Conservation (phyloP, 2,113 vertebrate species). For the Hydropotes inermis region DNA sequence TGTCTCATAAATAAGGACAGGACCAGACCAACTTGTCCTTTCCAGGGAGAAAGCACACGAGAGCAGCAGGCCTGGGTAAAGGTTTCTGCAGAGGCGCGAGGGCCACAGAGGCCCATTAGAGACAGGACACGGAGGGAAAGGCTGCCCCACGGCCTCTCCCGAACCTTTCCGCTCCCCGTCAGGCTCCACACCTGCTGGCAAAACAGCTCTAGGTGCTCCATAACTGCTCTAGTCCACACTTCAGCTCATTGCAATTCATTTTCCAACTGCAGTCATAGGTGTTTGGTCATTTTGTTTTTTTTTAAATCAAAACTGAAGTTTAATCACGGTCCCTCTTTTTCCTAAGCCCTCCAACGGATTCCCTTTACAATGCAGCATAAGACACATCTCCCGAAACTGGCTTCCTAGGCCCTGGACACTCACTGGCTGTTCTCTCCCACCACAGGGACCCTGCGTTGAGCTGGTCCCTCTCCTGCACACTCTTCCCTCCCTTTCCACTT, state of each 20-base stretch:
- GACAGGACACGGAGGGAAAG: rapidly evolving
- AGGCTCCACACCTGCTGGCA: background rate
- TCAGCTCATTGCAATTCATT: background rate
- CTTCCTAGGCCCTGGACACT: no score
- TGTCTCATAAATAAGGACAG: background rate
- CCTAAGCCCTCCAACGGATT: background rate
- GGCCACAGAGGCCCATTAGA: rapidly evolving
- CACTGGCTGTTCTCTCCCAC: background rate
- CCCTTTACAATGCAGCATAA: background rate
- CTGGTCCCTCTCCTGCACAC: no score
- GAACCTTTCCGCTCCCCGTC: background rate
- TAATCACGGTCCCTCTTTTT: background rate
- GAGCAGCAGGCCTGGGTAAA: rapidly evolving
- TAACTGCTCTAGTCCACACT: no score
- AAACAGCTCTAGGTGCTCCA: background rate
- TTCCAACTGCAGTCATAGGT: background rate
- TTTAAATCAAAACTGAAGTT: background rate
- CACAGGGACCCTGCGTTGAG: background rate
- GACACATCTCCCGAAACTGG: background rate
- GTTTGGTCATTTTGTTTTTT: background rate
- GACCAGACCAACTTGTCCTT: background rate
- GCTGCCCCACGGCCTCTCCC: rapidly evolving
- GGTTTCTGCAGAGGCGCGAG: background rate
- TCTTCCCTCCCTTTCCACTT: background rate
- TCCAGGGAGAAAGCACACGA: rapidly evolving